These are phyloP conservation scores for Trichechus manatus DNA, from an alignment of 2,113 vertebrate genomes.

Conservation along the genomic window DNA sequence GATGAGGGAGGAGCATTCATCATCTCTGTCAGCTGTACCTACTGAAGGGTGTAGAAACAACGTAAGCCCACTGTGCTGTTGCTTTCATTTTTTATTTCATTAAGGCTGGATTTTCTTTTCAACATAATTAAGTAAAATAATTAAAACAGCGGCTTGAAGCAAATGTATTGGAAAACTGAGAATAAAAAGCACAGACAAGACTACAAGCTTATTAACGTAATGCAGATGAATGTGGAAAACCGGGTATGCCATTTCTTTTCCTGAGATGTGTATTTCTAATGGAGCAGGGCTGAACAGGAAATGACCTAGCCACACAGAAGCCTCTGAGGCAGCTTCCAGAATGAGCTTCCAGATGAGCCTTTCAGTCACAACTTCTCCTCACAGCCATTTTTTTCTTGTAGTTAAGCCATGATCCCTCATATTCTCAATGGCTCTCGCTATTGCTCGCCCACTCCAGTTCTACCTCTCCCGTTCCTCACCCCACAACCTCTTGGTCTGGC, in stretches of 20 bases:
- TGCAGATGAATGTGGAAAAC: not conserved
- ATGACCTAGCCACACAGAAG: not conserved
- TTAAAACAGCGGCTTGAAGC: not conserved
- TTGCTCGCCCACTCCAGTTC: not conserved
- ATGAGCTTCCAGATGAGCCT: not conserved
- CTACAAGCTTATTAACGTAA: not conserved
- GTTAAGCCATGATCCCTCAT: not conserved
- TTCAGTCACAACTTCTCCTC: not conserved
- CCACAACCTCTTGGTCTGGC: not conserved
- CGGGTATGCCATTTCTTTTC: not conserved
- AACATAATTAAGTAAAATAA: constrained; percentile 8
- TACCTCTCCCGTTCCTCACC: not conserved
- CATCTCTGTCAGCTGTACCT: too few relatives aligned
- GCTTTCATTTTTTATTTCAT: constrained; percentile 1
- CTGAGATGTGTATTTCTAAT: not conserved
- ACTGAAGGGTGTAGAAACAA: not conserved
- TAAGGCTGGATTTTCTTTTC: not conserved
- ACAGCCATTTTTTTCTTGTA: not conserved
- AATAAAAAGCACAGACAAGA: not conserved
- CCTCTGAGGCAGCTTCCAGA: not conserved
- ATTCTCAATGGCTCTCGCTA: too few relatives aligned
- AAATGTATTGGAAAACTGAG: not conserved
- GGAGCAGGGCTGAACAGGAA: not conserved
- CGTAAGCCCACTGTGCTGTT: not conserved
- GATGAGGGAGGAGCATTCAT: not conserved